Base-by-base conservation (phyloP, 35 echinoderm and acorn worm genomes). In the Apostichopus japonicus region DNA sequence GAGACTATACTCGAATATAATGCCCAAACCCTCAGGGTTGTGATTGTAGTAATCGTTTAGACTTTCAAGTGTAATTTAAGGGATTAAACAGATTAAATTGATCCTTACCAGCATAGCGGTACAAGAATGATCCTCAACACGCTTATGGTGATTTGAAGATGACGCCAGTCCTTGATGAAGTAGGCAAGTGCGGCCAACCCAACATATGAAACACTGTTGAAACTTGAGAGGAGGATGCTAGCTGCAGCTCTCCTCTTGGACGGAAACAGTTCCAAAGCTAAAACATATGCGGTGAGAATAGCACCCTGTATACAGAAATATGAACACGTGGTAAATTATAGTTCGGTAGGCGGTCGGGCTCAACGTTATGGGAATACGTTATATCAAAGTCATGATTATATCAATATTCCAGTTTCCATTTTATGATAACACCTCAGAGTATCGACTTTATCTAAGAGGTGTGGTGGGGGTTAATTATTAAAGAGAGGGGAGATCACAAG, bases 141-240 rank as follows among this genome's bases (percentile, higher is more conserved):
- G 15, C 90, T 77, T 1, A 55, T 91, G 10, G 90, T n/a, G 25
- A 79, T 91, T 58, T 91, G 90, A 11, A 91, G 55, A 55, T 78
- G 55, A 44, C 90, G 90, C 90, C 90, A 91, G 75, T 91, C 90
- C 6, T 58, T 91, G 67, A 91, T 91, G 73, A 78, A 91, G 90
- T 23, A 91, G 24, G 90, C 90, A 11, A 79, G 54, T 17, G 24
- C 73, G 4, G 90, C 90, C 25, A 91, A 67, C 4, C 54, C 13
- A 8, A 91, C 61, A 24, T 79, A 91, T 23, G 70, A 44, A 91
- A 91, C 25, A 54, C 9, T 55, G 76, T 77, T 79, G 54, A 91
- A 91, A 58, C 71, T 61, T 52, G 72, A 56, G 4, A 79, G 21
- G 0, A 91, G 7, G 10, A 91, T 91, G 53, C 90, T 67, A 4